Conservation (phyloP, 2,113 vertebrate species). For the Acrocephalus kingi region DNA sequence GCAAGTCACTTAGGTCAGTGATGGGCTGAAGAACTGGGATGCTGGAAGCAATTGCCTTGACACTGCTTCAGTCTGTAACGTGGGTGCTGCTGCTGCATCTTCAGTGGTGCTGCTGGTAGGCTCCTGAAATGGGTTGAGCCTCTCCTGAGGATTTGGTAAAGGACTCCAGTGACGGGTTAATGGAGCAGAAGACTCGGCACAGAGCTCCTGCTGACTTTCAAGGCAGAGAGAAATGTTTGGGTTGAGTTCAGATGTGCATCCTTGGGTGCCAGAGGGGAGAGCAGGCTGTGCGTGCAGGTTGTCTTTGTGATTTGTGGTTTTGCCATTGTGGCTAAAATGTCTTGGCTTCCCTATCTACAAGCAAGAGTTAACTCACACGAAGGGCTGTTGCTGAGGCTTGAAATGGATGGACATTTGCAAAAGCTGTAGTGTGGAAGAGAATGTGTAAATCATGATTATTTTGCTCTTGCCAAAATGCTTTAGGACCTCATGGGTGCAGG, state of each 20-base stretch:
- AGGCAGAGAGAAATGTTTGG: neutral
- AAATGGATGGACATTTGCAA: neutral
- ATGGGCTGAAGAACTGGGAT: neutral
- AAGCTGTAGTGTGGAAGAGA: neutral
- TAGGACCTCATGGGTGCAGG: neutral
- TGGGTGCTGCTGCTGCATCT: neutral
- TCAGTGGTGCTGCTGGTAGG: neutral
- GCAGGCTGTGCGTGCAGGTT: neutral
- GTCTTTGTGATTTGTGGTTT: neutral
- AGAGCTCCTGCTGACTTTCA: neutral
- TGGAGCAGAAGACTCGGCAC: neutral
- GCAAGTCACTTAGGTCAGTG: neutral
- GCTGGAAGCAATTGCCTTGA: neutral
- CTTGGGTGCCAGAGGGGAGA: neutral
- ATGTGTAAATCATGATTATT: neutral
- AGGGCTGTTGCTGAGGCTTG: neutral
- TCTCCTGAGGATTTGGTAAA: neutral
- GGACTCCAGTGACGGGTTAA: too few relatives aligned
- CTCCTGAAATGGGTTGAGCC: fast-evolving
- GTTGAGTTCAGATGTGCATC: neutral
- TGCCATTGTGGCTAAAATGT: neutral
- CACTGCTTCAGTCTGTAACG: neutral
- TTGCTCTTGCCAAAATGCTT: neutral
- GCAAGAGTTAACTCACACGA: neutral
- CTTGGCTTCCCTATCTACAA: neutral